phyloP scores from a whole-genome alignment of 2,113 vertebrate genomes.

The Chloroceryle aenea region DNA sequence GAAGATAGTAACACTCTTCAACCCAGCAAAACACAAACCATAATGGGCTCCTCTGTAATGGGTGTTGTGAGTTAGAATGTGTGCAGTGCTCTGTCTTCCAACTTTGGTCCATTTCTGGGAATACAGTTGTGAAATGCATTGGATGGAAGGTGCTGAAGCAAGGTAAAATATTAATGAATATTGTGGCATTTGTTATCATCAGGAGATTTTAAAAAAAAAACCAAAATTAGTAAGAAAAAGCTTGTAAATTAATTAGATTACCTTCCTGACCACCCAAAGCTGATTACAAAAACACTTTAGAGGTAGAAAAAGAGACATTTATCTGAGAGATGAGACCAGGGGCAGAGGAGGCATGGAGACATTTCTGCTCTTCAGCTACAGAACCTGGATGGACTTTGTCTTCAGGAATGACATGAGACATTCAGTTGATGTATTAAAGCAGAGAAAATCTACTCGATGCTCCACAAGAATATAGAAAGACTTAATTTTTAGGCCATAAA shows the following conservation, averaged over 20 bases:
- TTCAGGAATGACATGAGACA: neutral
- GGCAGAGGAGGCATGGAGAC: neutral
- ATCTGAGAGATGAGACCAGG: neutral
- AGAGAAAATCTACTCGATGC: neutral
- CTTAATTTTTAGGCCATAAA: neutral
- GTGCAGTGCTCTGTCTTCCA: neutral
- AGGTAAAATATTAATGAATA: neutral
- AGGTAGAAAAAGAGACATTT: neutral
- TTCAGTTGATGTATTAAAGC: neutral
- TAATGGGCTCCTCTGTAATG: neutral
- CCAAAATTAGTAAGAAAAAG: neutral
- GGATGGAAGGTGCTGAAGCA: neutral
- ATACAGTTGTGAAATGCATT: neutral
- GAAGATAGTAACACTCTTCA: neutral
- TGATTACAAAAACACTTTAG: neutral
- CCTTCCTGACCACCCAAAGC: neutral
- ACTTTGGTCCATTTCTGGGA: neutral
- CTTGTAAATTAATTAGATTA: neutral
- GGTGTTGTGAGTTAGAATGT: neutral
- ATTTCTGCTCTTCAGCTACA: neutral
- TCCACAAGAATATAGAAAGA: neutral
- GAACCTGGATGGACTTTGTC: neutral
- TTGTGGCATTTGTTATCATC: neutral
- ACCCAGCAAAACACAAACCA: neutral
- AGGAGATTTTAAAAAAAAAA: neutral